These are phyloP conservation scores for Petrocephalus schoutedeni DNA, from an alignment of 2,797 vertebrate species.

Conservation along the genomic window DNA sequence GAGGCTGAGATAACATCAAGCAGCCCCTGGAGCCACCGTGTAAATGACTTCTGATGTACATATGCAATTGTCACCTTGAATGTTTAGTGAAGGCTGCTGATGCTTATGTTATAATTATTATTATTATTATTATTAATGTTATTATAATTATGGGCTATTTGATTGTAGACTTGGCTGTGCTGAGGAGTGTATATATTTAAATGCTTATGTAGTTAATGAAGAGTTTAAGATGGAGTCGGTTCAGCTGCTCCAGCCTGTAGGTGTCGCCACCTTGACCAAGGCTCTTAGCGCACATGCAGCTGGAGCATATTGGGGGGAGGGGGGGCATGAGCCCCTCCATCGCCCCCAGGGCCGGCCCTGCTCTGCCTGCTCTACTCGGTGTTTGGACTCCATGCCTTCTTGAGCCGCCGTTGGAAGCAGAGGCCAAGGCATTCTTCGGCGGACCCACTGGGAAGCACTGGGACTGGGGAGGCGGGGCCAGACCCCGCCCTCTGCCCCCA, in stretches of 20 bases:
- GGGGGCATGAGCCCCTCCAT: neutral
- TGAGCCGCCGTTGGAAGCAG: neutral
- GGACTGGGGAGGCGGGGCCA: neutral
- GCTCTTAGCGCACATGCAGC: conserved; percentile 36
- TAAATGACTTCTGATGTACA: conserved; percentile 72
- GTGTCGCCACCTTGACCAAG: neutral
- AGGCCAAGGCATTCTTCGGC: neutral
- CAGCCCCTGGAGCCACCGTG: conserved; percentile 46
- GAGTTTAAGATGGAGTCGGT: conserved; percentile 41
- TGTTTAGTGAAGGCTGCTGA: conserved; percentile 80
- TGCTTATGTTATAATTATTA: conserved; percentile 54
- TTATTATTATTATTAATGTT: conserved; percentile 53
- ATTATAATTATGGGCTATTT: conserved; percentile 56
- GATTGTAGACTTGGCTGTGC: conserved; percentile 71
- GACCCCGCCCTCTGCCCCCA: neutral
- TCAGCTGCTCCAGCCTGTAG: conserved; percentile 27
- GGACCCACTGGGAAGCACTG: neutral
- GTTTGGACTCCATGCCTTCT: neutral
- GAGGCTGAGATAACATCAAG: conserved; percentile 82
- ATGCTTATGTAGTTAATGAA: conserved; percentile 51
- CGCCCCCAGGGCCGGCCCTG: neutral
- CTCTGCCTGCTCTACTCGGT: neutral
- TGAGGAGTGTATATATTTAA: conserved; percentile 67
- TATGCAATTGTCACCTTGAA: conserved; percentile 75
- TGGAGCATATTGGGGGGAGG: neutral